phyloP scores from a whole-genome alignment of 2,797 vertebrate genomes.

The Petrocephalus schoutedeni region DNA sequence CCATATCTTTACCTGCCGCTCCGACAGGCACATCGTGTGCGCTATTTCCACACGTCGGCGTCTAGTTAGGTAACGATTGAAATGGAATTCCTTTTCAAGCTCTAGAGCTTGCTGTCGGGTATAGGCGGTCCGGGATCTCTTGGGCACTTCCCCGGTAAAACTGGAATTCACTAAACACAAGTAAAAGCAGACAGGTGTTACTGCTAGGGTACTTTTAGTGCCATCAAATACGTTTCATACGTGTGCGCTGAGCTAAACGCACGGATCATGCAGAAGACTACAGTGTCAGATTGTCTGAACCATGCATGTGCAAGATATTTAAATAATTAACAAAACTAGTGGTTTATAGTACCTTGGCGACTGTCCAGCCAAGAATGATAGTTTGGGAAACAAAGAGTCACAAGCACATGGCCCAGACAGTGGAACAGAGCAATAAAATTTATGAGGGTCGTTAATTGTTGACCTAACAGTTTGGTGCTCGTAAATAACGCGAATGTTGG shows the following conservation, averaged over 20 bases:
- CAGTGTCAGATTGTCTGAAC: conserved; percentile 44
- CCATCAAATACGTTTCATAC: conserved; percentile 25
- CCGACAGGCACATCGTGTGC: conserved; percentile 92
- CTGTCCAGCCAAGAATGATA: conserved; percentile 55
- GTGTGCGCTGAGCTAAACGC: not conserved
- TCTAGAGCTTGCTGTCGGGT: conserved; percentile 97
- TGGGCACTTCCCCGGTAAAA: conserved; percentile 94
- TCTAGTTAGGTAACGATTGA: conserved; percentile 97
- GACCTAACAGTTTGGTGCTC: conserved; percentile 88
- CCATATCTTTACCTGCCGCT: conserved; percentile 99
- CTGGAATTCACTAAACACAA: conserved; percentile 80
- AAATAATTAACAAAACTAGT: conserved; percentile 61
- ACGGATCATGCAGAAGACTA: not conserved
- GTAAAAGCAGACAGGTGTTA: conserved; percentile 68
- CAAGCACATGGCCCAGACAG: conserved; percentile 82
- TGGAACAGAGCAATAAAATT: conserved; percentile 89
- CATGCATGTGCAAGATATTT: conserved; percentile 55
- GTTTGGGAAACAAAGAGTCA: conserved; percentile 85
- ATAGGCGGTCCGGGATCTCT: conserved; percentile 97
- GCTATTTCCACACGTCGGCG: conserved; percentile 95
- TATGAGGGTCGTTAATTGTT: conserved; percentile 97
- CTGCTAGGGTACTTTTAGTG: conserved; percentile 35
- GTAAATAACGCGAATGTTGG: conserved; percentile 90
- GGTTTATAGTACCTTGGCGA: conserved; percentile 59
- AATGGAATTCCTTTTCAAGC: conserved; percentile 98